These are phyloP conservation scores for Bubo scandiacus DNA, from an alignment of 2,113 vertebrate genomes.

Conservation along the genomic window DNA sequence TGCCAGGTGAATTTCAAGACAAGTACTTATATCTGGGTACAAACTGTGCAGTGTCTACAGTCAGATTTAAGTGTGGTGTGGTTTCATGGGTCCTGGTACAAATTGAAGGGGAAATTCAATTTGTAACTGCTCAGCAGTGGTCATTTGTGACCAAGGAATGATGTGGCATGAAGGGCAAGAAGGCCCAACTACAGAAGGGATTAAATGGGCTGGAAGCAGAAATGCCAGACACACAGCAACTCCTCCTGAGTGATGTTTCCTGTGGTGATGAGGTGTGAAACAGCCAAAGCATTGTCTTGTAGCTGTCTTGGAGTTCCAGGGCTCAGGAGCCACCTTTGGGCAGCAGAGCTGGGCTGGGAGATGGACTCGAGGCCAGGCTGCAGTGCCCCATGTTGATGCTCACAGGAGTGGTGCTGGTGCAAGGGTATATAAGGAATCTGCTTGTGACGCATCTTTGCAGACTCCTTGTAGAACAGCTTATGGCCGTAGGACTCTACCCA, in stretches of 20 bases:
- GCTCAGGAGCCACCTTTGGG: neutral
- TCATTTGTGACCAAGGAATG: neutral
- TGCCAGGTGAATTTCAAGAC: neutral
- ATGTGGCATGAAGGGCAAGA: neutral
- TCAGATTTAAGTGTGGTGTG: neutral
- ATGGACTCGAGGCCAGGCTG: rapidly evolving
- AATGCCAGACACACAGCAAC: rapidly evolving
- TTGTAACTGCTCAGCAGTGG: neutral
- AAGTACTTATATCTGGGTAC: neutral
- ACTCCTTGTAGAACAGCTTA: neutral
- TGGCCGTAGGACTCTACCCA: neutral
- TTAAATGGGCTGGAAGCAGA: neutral
- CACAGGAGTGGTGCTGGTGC: neutral
- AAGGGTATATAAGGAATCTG: neutral
- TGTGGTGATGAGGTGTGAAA: neutral
- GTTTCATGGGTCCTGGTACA: neutral
- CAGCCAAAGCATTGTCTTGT: rapidly evolving
- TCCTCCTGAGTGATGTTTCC: neutral
- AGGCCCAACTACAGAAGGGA: too few species aligned
- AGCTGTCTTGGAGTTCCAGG: rapidly evolving
- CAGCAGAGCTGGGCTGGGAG: neutral
- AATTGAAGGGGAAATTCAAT: neutral
- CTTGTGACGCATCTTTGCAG: neutral
- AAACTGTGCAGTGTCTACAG: neutral
- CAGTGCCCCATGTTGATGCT: neutral